phyloP scores from a whole-genome alignment of 1,140 invertebrate genomes.

The Drosophila gunungcola region DNA sequence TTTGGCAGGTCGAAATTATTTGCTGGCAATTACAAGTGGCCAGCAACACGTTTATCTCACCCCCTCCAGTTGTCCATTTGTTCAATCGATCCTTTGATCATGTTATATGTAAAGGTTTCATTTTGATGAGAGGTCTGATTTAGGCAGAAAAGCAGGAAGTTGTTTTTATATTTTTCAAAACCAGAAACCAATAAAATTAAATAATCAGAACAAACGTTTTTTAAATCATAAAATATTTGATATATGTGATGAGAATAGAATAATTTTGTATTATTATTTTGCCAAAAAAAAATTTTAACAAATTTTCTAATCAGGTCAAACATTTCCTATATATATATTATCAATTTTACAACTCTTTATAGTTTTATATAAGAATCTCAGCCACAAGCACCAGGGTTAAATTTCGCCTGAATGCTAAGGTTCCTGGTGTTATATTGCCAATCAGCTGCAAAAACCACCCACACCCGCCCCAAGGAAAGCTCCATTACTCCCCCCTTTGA shows the following conservation, averaged over 20 bases:
- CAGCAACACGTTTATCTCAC: background rate
- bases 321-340: background rate
- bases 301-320: too few relatives aligned
- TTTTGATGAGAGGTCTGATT: background rate
- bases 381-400: slow-evolving; percentile 26
- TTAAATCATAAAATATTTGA: too few relatives aligned
- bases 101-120: background rate
- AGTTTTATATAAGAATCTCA: background rate
- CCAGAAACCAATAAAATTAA: too few relatives aligned
- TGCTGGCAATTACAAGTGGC: slow-evolving; percentile 57
- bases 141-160: background rate
- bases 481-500: background rate
- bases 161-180: too few relatives aligned
- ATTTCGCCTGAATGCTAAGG: background rate
- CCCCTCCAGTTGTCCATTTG: background rate
- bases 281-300: too few relatives aligned
- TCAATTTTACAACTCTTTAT: background rate
- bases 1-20: slow-evolving; percentile 65
- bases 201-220: too few relatives aligned
- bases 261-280: too few relatives aligned
- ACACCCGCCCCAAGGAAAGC: background rate
- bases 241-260: too few relatives aligned
- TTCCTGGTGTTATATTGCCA: slow-evolving; percentile 65
- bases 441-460: slow-evolving; percentile 43
- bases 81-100: background rate